Conservation (phyloP, 2,113 vertebrate species). For the Syngnathus floridae region DNA sequence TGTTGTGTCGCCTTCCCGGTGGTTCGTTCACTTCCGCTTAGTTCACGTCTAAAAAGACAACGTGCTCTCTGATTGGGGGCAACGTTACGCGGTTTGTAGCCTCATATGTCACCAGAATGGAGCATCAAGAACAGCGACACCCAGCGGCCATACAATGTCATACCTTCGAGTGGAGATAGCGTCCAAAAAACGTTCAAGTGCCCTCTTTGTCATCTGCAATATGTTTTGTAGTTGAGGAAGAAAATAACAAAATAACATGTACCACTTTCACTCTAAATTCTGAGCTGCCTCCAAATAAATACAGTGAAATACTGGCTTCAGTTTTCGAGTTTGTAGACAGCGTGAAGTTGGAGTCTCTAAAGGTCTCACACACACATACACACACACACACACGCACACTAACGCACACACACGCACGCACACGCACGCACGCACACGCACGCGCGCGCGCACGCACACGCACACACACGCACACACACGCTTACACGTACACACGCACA, state of each 20-base stretch:
- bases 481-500: too few relatives aligned
- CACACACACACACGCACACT: too few relatives aligned
- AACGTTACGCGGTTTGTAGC: constrained; percentile 22
- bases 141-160: constrained; percentile 20
- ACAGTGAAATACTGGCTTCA: background rate
- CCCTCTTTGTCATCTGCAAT: background rate
- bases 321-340: constrained; percentile 14
- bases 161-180: too few relatives aligned
- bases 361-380: too few relatives aligned
- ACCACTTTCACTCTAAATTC: background rate
- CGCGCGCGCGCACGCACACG: too few relatives aligned
- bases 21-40: constrained; percentile 46
- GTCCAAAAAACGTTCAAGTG: background rate
- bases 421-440: too few relatives aligned
- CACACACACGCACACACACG: too few relatives aligned
- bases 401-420: too few relatives aligned
- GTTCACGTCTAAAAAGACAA: constrained; percentile 57
- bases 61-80: constrained; percentile 51
- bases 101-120: background rate
- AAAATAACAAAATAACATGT: background rate
- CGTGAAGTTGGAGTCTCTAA: background rate
- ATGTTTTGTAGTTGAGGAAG: background rate
- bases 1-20: constrained; percentile 22
- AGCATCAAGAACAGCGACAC: constrained; percentile 24
- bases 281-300: background rate